Percentiles rank a stretch among this genome's conserved stretches.
Conservation (phyloP, 2,797 vertebrate genomes). For the Scolopax bukidnonensis region DNA sequence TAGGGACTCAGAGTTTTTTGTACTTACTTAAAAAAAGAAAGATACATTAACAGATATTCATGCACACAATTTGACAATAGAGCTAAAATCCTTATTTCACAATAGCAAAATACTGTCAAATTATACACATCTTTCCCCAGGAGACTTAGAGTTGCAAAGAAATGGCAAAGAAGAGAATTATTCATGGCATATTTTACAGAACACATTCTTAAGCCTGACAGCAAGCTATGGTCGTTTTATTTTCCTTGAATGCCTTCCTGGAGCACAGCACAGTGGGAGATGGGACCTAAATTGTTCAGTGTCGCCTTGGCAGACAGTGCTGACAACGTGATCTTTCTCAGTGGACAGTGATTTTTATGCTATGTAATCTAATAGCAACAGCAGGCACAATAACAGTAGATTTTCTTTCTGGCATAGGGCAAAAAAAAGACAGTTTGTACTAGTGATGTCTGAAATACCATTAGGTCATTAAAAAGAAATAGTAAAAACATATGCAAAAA, state of each 20-base stretch:
- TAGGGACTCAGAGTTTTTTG: neutral
- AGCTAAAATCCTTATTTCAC: neutral
- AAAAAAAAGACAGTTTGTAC: neutral
- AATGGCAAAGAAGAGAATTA: constrained; percentile 18
- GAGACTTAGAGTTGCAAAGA: constrained; percentile 13
- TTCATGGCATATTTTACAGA: constrained; percentile 21
- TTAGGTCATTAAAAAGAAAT: neutral
- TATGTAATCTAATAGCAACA: constrained; percentile 43
- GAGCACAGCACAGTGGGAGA: constrained; percentile 32
- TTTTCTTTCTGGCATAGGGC: neutral
- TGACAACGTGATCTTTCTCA: constrained; percentile 7
- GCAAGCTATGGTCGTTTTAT: constrained; percentile 16
- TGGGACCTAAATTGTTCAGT: neutral
- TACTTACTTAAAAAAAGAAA: neutral
- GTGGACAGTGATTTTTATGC: constrained; percentile 55
- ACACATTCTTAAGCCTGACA: constrained; percentile 37
- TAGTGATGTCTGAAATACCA: neutral
- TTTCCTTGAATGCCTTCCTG: constrained; percentile 21
- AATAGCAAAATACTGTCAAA: constrained; percentile 13
- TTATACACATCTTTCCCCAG: neutral
- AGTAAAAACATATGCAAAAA: neutral
- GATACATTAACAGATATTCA: neutral
- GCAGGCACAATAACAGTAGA: neutral
- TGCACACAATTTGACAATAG: neutral
- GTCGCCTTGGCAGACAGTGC: constrained; percentile 15